phyloP scores from a whole-genome alignment of 1,140 invertebrate genomes.

The Lutraria rhynchaena region DNA sequence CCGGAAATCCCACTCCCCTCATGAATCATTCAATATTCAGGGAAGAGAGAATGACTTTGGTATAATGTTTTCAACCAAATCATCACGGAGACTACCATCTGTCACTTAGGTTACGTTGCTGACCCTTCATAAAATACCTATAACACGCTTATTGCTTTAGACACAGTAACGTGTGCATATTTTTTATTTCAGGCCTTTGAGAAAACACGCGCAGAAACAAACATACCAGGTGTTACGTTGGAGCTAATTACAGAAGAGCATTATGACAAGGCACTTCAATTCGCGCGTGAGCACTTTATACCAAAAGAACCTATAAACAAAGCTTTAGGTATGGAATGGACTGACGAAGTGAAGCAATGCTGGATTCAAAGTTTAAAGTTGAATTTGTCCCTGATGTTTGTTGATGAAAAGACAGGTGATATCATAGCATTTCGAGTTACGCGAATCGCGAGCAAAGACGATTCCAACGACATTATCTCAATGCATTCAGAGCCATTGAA shows the following conservation, averaged over 20 bases:
- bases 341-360: background rate
- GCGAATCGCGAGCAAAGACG: background rate
- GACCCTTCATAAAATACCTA: no score
- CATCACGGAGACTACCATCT: no score
- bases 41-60: no score
- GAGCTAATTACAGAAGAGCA: conserved; percentile 7
- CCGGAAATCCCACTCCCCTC: no score
- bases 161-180: no score
- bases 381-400: conserved; percentile 1
- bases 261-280: background rate
- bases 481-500: background rate
- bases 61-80: no score
- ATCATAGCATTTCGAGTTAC: background rate
- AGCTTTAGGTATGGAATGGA: background rate
- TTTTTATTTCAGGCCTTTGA: conserved; percentile 27
- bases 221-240: background rate
- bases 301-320: background rate
- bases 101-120: no score
- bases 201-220: background rate
- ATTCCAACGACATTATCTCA: background rate
- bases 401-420: background rate
- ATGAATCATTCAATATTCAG: no score
- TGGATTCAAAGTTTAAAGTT: background rate
- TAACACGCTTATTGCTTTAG: no score
- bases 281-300: conserved; percentile 1